phyloP scores from a whole-genome alignment of 53 echinoderm and acorn worm genomes.

The Echinarachnius parma region DNA sequence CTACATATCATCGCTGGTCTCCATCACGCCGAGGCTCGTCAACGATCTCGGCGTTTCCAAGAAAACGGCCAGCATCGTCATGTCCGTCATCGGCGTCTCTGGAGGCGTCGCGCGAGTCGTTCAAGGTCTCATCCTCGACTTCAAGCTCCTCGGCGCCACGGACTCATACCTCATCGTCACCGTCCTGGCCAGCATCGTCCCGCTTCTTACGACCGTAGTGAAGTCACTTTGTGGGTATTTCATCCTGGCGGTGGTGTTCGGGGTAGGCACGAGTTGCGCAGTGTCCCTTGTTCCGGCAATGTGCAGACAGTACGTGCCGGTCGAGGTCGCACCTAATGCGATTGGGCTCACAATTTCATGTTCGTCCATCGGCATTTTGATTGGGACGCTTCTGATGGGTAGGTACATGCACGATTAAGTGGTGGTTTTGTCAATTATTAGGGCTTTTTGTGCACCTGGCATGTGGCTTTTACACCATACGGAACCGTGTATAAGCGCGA shows the following conservation, averaged over 20 bases:
- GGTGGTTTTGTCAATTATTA: no score
- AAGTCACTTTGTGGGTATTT: slow-evolving; percentile 12
- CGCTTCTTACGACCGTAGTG: slow-evolving; percentile 18
- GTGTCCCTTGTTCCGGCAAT: not conserved
- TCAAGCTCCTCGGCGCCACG: slow-evolving; percentile 15
- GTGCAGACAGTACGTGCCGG: not conserved
- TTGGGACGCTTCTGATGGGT: slow-evolving; percentile 27
- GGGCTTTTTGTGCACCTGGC: no score
- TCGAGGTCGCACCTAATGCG: slow-evolving; percentile 4
- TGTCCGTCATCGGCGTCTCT: slow-evolving; percentile 50
- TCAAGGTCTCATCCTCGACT: slow-evolving; percentile 47
- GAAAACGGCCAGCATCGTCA: slow-evolving; percentile 46
- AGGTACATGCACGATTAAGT: no score
- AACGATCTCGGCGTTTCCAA: slow-evolving; percentile 35
- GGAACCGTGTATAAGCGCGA: no score
- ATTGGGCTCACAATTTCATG: not conserved
- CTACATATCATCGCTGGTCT: not conserved
- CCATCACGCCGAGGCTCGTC: slow-evolving; percentile 18
- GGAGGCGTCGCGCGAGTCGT: slow-evolving; percentile 29
- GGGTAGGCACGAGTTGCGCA: slow-evolving; percentile 3
- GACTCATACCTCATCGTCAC: slow-evolving; percentile 31
- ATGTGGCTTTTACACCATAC: no score
- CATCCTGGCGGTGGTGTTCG: not conserved
- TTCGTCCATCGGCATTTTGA: not conserved
- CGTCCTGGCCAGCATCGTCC: not conserved